Evolutionary conservation across 2,113 vertebrate genomes (phyloP), one percentile per base, ranked within the genome.

Genomic region (Ivindomyrus marchei): DNA sequence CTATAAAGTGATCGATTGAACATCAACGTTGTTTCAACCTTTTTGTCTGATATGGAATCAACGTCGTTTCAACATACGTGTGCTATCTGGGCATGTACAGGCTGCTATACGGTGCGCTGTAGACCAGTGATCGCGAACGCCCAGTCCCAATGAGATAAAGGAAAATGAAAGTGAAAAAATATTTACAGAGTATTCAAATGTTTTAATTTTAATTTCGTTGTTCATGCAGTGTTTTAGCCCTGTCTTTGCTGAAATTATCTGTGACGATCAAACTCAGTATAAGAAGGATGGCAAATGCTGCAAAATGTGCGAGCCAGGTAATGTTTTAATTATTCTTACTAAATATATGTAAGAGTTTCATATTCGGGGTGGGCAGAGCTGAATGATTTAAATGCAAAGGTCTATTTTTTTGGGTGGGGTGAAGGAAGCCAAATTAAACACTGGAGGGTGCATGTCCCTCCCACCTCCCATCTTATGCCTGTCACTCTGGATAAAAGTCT

Each of bases 281-380:
- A 0, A 0, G 0, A 0, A 36, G 0, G 0, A 19, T 0, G 90
- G 0, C 0, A 0, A 45, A 1, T 96, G 96, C 92, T 96, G 96
- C 84, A 53, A 80, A 0, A 94, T 2, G 93, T 96, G 96, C 86
- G 0, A 0, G 0, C 95, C 94, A 92, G 96, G 96, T 96, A 92
- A 58, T 36, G 21, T 52, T 53, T 46, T 47, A 24, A 42, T 21
- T 47, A 13, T 66, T 27, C 9, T 46, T 9, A 70, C 62, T 70
- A 3, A 70, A 70, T n/a, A 27, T 66, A 39, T 77, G 11, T 39
- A 4, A 77, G 31, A 15, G 5, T 77, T 77, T 77, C 70, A 31
- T 77, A 66, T 77, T 36, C 31, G 4, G 70, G 31, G 1, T 17
- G 70, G 70, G 11, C 13, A 15, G 13, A 17, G 21, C 7, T 36